Evolutionary conservation across 2,888 invertebrate genomes (phyloP), one percentile per base, ranked within the genome.

Genomic region (Hydropsyche betteni): DNA sequence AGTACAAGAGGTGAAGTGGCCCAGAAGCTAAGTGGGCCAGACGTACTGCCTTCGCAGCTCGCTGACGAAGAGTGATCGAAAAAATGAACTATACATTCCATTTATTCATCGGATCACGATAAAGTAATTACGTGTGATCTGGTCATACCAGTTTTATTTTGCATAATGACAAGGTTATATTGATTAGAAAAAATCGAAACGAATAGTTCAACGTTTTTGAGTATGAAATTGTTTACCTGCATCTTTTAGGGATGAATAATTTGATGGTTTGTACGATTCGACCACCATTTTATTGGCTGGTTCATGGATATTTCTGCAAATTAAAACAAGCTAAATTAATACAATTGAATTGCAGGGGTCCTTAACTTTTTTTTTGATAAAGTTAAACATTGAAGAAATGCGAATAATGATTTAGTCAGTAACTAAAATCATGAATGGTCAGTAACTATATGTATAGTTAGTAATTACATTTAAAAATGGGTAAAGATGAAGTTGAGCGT

Each of bases 251-350:
- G 34, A 10, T 4, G 64, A 36, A n/a, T 36, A 64, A 33, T 36
- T 36, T 3, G 64, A 36, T 8, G 64, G 14, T n/a, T 64, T 64
- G 64, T 33, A 64, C 16, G 58, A 24, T 36, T 64, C 64, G 36
- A 64, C 64, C 3, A 64, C 64, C 64, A 64, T 64, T 64, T 64
- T 64, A n/a, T 64, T 12, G 12, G 64, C 12, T 34, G 34, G 44
- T 12, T 74, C 44, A 33, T 69, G 12, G 36, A 68, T 51, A 33
- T 38, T 52, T 69, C 74, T 69, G 16, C 24, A 51, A 74, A 36
- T 36, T 36, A 33, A 44, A 74, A 38, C n/a, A 68, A 69, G 5
- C 5, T 16, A 51, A 12, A 74, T 44, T 12, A 36, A 75, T n/a
- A 74, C 24, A 24, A 24, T 24, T 24, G 24, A 24, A 24, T 24